phyloP scores from a whole-genome alignment of 2,113 vertebrate species.

The Gavia stellata region DNA sequence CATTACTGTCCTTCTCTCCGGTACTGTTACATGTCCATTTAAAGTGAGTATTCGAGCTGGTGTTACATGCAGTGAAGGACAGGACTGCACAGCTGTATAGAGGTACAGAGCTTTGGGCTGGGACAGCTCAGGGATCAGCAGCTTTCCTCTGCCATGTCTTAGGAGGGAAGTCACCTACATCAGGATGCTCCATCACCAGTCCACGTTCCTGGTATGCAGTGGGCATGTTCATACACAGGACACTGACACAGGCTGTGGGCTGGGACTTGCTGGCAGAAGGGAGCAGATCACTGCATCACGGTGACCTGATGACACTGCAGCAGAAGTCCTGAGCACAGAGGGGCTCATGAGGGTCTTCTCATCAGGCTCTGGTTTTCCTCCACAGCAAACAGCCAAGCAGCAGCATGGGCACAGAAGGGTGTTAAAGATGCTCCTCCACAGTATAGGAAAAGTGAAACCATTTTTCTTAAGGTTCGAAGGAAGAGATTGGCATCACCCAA shows the following conservation, averaged over 20 bases:
- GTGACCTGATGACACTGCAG: fast-evolving
- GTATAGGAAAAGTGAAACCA: background rate
- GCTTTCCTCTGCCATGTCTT: background rate
- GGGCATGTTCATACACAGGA: fast-evolving
- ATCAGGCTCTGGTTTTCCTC: background rate
- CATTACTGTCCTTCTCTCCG: background rate
- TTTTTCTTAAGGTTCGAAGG: background rate
- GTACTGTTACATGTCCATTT: background rate
- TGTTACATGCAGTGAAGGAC: background rate
- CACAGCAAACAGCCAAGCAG: background rate
- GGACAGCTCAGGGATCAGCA: background rate
- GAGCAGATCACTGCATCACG: background rate
- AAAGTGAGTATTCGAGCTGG: background rate
- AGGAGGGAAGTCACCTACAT: background rate
- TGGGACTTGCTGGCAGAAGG: background rate
- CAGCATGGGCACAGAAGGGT: background rate
- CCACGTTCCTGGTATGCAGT: background rate
- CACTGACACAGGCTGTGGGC: background rate
- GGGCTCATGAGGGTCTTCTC: background rate
- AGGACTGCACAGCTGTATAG: fast-evolving
- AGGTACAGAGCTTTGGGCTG: background rate
- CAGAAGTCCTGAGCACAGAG: background rate
- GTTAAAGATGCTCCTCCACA: background rate
- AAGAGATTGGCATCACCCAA: background rate
- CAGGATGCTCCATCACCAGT: background rate